These are phyloP conservation scores for human DNA, from an alignment of 2,113 vertebrate species.

Conservation along the genomic window DNA sequence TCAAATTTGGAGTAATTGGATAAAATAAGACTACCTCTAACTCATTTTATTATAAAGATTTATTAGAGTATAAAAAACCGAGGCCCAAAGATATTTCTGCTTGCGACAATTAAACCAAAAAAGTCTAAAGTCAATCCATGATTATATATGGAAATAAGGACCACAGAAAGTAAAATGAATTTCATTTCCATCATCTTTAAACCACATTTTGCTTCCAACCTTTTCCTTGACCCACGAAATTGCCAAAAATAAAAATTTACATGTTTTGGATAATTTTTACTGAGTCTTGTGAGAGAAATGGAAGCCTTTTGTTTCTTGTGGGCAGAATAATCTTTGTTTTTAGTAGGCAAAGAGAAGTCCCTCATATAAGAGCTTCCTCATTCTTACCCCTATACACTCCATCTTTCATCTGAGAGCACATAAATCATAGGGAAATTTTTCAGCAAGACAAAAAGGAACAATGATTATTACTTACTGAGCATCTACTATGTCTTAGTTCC, in stretches of 20 bases:
- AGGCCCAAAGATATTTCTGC: background rate
- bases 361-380: background rate
- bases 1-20: background rate
- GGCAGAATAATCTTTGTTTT: background rate
- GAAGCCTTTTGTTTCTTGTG: background rate
- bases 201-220: background rate
- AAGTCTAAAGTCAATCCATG: background rate
- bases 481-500: background rate
- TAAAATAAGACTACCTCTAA: background rate
- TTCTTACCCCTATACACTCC: fast-evolving
- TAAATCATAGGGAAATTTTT: background rate
- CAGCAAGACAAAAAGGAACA: background rate
- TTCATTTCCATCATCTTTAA: background rate
- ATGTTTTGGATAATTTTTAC: constrained; percentile 17
- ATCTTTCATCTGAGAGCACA: background rate
- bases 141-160: background rate
- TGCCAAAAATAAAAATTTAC: background rate
- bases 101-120: background rate
- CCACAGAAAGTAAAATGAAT: background rate
- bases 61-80: background rate
- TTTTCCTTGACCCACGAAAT: background rate
- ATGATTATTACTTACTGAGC: background rate
- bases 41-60: background rate
- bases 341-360: background rate
- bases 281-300: background rate